Conservation (phyloP, 2,888 invertebrate species). For the Himalopsyche kuldschensis region DNA sequence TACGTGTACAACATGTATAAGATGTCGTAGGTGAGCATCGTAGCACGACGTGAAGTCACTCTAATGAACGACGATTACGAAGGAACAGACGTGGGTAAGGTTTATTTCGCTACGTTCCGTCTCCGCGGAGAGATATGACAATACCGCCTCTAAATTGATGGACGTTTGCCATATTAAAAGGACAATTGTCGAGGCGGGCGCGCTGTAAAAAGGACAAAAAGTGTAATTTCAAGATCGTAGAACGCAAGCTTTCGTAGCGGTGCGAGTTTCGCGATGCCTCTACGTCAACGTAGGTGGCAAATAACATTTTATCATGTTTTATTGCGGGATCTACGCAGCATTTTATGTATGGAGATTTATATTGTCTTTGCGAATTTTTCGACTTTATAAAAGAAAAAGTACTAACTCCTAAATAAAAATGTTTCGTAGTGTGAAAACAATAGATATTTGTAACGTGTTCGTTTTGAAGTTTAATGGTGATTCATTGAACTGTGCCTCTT, state of each 20-base stretch:
- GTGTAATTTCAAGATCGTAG: constrained; percentile 21
- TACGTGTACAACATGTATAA: not conserved
- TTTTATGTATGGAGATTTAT: not conserved
- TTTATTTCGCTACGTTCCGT: not conserved
- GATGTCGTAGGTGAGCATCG: not conserved
- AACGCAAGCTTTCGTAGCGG: constrained; percentile 1
- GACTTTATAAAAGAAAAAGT: too few species aligned
- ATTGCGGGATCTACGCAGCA: not conserved
- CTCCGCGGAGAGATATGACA: constrained; percentile 17
- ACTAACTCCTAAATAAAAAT: too few species aligned
- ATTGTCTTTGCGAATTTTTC: too few species aligned
- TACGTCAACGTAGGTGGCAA: not conserved
- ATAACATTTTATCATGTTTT: not conserved
- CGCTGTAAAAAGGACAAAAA: constrained; percentile 18
- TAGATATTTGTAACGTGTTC: too few species aligned
- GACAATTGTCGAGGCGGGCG: constrained; percentile 16
- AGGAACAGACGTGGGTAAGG: not conserved
- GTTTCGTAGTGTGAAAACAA: too few species aligned
- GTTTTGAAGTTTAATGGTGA: too few species aligned
- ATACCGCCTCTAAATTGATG: constrained; percentile 28
- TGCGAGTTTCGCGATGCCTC: not conserved
- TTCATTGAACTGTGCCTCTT: too few species aligned
- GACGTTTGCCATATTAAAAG: constrained; percentile 27
- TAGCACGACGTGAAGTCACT: not conserved
- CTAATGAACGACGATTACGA: constrained; percentile 15